Percentiles rank a stretch among this genome's conserved stretches.
phyloP scores from a whole-genome alignment of 2,888 invertebrate species.

The Lithophane socia region DNA sequence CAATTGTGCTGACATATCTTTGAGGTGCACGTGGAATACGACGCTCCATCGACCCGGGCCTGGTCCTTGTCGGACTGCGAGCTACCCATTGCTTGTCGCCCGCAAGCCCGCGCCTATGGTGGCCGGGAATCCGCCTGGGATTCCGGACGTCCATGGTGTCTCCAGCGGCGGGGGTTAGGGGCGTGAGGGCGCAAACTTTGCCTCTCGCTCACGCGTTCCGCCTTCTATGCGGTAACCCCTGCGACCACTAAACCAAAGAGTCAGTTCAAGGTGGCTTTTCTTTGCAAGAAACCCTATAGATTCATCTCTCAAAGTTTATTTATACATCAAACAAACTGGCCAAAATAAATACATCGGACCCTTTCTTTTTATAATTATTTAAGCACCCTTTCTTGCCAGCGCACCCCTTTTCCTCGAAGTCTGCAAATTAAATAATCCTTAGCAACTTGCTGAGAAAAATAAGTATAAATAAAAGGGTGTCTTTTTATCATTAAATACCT shows the following conservation, averaged over 20 bases:
- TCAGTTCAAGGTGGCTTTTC: background rate
- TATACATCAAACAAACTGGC: constrained; percentile 37
- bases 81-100: no score
- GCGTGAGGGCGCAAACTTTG: no score
- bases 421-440: constrained; percentile 61
- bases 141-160: no score
- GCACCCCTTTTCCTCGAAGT: constrained; percentile 13
- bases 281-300: background rate
- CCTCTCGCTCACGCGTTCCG: no score
- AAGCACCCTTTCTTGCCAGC: constrained; percentile 13
- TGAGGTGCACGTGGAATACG: no score
- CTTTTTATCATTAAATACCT: constrained; percentile 39
- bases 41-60: no score
- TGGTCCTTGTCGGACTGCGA: no score
- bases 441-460: constrained; percentile 41
- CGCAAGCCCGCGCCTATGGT: no score
- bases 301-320: background rate
- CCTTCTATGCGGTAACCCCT: no score
- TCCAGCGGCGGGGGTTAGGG: no score
- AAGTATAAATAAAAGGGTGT: constrained; percentile 24
- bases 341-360: constrained; percentile 50
- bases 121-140: no score
- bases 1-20: no score
- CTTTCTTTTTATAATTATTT: constrained; percentile 48
- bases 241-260: background rate